Evolutionary conservation across 2,797 vertebrate genomes (phyloP), one percentile per base, ranked within the genome.

Genomic region (Sebastes kiyomatsui): DNA sequence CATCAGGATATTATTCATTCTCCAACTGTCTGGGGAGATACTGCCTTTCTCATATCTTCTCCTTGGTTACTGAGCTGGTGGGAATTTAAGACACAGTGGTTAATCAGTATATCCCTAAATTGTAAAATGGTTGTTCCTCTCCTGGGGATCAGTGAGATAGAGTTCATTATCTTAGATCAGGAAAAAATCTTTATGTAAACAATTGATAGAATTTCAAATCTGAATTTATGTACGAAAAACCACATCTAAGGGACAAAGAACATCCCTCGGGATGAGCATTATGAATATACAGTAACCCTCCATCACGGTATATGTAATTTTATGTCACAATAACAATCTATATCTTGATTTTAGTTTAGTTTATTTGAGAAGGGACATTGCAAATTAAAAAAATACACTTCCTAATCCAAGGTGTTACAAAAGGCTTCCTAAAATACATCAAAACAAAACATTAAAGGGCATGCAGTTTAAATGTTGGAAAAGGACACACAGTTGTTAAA

Each of bases 1-100:
- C 82, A 83, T 88, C 91, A 84, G 80, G 87, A 89, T 93, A 69
- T 91, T 90, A 85, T 89, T 91, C 83, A 85, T 89, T 81, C 88
- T 83, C 55, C 2, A 82, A 86, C 68, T 86, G 67, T 88, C 90
- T 79, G 76, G 83, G 92, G 88, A 90, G 77, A 87, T 72, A 69
- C 80, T 80, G 65, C 60, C 9, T 90, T 90, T 90, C 85, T 88
- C 76, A 79, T 80, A 65, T 89, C 67, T 69, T 74, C 68, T 86
- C 23, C 59, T 90, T 81, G 52, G 77, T 87, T 85, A 84, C 82
- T 83, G 70, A 86, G 69, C 79, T 81, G 69, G 28, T 84, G 87
- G 89, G 83, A 92, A 87, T 91, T 84, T 80, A 46, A 88, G 73
- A 90, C 76, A 78, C 79, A 75, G 61, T 55, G 67, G 77, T 86